Evolutionary conservation across 2,113 vertebrate genomes (phyloP), one percentile per base, ranked within the genome.

Genomic region (Coracopsis vasa): DNA sequence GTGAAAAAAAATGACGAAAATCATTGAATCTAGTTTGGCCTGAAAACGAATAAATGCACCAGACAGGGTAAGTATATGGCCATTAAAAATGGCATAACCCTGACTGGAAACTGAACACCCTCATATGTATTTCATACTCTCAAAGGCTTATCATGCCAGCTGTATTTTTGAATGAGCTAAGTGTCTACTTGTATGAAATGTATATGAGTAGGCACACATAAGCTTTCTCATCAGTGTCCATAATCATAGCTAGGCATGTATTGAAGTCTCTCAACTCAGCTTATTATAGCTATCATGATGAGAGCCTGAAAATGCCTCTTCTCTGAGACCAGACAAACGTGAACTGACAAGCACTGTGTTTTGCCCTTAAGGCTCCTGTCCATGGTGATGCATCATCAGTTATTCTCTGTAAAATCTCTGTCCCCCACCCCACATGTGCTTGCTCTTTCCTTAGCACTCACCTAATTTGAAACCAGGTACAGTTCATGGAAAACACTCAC

Each of bases 301-400:
- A 90, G 92, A 94, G 92, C 88, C 93, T 92, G 93, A 81, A 96
- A 96, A 96, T 84, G 95, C 90, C 92, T 97, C 89, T 97, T 96
- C 96, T 95, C 85, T 0, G 5, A 89, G 87, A 48, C 77, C 91
- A 96, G 96, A 88, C 92, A 97, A 97, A 97, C 82, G 35, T 92
- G 96, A 97, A 97, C 92, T 97, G 97, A 97, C 96, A 97, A 92
- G 94, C 93, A 78, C 96, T 97, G 91, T 97, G 97, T 97, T 97
- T 97, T 97, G 97, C 97, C 97, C 96, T 97, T 94, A 97, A 97
- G 97, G 96, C 96, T 97, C 87, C 97, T 96, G 97, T 97, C 97
- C 92, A 61, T 80, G 87, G 77, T 82, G 87, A 94, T 96, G 90
- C 23, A 15, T 82, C 86, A 2, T 94, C 95, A 96, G 85, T 91